Conservation (phyloP, 2,797 vertebrate species). For the Parotocinclus haroldoi region DNA sequence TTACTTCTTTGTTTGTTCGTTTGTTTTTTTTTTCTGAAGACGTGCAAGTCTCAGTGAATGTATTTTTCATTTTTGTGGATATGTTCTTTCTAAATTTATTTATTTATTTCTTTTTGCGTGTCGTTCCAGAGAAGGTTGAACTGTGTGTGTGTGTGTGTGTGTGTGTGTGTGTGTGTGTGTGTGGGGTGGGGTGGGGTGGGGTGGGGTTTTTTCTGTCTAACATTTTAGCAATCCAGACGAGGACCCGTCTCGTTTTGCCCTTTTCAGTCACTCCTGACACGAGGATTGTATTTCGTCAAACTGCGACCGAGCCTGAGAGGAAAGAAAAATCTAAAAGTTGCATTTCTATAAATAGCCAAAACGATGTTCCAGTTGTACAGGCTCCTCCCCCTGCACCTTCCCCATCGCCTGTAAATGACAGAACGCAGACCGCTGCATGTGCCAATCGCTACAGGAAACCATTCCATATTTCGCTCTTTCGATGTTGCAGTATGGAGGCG, state of each 20-base stretch:
- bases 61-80: slow-evolving; percentile 53
- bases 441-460: slow-evolving; percentile 25
- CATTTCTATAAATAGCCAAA: neutral
- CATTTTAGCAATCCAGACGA: neutral
- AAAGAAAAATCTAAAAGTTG: slow-evolving; percentile 28
- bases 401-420: slow-evolving; percentile 29
- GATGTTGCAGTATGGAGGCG: slow-evolving; percentile 3
- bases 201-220: no score
- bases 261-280: slow-evolving; percentile 55
- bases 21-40: slow-evolving; percentile 39
- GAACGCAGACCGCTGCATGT: slow-evolving; percentile 54
- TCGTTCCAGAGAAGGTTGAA: slow-evolving; percentile 37
- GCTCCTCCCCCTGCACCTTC: slow-evolving; percentile 27
- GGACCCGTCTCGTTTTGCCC: neutral
- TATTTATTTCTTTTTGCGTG: slow-evolving; percentile 48
- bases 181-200: no score
- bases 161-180: slow-evolving; percentile 52
- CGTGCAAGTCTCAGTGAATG: slow-evolving; percentile 57
- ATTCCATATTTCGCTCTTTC: slow-evolving; percentile 50
- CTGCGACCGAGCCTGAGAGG: slow-evolving; percentile 49
- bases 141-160: slow-evolving; percentile 31
- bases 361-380: no score
- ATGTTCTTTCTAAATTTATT: slow-evolving; percentile 57
- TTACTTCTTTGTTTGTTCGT: no score
- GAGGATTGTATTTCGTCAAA: slow-evolving; percentile 65